These are phyloP conservation scores for Sander lucioperca DNA, from an alignment of 2,113 vertebrate species.

Conservation along the genomic window DNA sequence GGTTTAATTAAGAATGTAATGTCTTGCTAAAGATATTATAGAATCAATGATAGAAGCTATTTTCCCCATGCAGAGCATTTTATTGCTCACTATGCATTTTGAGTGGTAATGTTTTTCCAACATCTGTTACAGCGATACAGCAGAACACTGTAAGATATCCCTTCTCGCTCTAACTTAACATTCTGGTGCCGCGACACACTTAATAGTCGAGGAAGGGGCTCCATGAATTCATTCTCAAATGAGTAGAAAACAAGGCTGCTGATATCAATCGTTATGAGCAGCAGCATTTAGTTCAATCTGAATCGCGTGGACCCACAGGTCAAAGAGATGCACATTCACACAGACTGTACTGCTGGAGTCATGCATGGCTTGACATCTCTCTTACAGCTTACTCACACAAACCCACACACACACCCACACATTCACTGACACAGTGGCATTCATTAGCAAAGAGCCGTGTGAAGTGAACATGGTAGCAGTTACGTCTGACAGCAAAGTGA, in stretches of 20 bases:
- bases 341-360: constrained; percentile 30
- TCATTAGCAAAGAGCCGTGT: constrained; percentile 32
- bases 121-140: constrained; percentile 11
- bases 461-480: constrained; percentile 31
- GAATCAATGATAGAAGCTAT: constrained; percentile 43
- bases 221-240: constrained; percentile 35
- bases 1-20: constrained; percentile 34
- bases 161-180: constrained; percentile 42
- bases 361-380: constrained; percentile 31
- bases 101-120: constrained; percentile 39
- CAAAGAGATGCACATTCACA: constrained; percentile 36
- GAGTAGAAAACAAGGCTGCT: constrained; percentile 38
- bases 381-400: constrained; percentile 26
- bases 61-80: constrained; percentile 40
- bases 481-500: constrained; percentile 35
- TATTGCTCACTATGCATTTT: constrained; percentile 45
- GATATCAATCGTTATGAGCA: constrained; percentile 34
- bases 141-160: constrained; percentile 28
- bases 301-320: constrained; percentile 45
- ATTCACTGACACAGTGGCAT: constrained; percentile 35
- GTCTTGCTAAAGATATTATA: constrained; percentile 36
- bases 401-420: constrained; percentile 28
- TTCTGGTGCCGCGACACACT: constrained; percentile 30
- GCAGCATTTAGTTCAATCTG: constrained; percentile 54
- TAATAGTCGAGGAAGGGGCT: constrained; percentile 6